Evolutionary conservation across 2,113 vertebrate genomes (phyloP), one percentile per base, ranked within the genome.

Genomic region (Brienomyrus longianalis): DNA sequence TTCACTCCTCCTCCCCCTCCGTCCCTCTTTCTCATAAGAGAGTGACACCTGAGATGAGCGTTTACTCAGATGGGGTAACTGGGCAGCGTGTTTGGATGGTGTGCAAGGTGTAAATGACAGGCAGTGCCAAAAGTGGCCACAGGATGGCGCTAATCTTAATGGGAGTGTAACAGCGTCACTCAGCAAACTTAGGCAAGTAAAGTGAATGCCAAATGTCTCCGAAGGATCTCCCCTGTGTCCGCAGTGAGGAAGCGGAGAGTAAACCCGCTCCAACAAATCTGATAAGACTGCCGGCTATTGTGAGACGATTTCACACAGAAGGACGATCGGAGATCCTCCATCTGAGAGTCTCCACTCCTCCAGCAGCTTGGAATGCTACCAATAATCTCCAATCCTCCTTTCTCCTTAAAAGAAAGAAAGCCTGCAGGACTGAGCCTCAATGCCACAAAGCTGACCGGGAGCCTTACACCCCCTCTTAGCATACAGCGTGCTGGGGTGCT

Each of bases 311-410:
- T 93, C 90, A 91, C 91, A 91, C 85, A 88, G 77, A 93, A 50
- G 93, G 93, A 94, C 93, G 91, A 92, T 87, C 89, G 91, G 92
- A 93, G 86, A 93, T 93, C 93, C 93, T 94, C 89, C 35, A 86
- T 92, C 94, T 94, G 89, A 88, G 93, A 94, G 93, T 90, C 93
- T 90, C 93, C 91, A 92, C 89, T 94, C 94, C 91, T 91, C 88
- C 84, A 94, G 90, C 88, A 92, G 92, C 91, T 93, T 92, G 93
- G 94, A 94, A 94, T 92, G 94, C 91, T 91, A 92, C 93, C 92
- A 93, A 94, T 96, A 96, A 96, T 95, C 94, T 94, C 90, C 93
- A 96, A 95, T 96, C 94, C 94, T 92, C 91, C 94, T 94, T 95
- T 96, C 93, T 94, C 93, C 93, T 93, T 94, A 93, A 94, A 91